Conservation (phyloP, 2,888 invertebrate genomes). For the Zelleria hepariella region DNA sequence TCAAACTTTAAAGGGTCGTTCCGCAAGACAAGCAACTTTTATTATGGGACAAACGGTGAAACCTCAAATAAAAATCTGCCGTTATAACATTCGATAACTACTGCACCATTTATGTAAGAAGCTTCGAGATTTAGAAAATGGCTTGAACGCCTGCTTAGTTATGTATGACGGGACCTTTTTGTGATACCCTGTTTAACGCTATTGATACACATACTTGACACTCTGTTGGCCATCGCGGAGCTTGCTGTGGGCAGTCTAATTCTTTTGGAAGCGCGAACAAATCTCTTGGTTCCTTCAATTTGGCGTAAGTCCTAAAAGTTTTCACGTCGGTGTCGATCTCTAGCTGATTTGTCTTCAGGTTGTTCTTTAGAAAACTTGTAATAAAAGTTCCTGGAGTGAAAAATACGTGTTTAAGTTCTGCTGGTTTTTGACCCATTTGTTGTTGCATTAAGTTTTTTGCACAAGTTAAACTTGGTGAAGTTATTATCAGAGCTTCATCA, state of each 20-base stretch:
- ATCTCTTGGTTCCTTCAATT: conserved; percentile 78
- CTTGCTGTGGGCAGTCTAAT: conserved; percentile 81
- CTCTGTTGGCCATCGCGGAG: conserved; percentile 90
- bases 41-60: too few species aligned
- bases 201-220: conserved; percentile 80
- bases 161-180: too few species aligned
- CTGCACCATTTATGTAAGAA: too few species aligned
- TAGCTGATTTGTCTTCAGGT: conserved; percentile 78
- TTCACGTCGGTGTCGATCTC: conserved; percentile 78
- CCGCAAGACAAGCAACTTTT: too few species aligned
- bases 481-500: not conserved
- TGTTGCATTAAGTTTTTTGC: not conserved
- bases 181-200: not conserved
- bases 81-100: too few species aligned
- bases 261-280: conserved; percentile 79
- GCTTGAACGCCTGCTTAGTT: too few species aligned
- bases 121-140: too few species aligned
- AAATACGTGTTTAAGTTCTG: not conserved
- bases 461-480: not conserved
- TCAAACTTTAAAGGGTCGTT: too few species aligned
- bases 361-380: conserved; percentile 74
- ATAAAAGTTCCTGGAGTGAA: conserved; percentile 69
- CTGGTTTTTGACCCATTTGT: not conserved
- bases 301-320: conserved; percentile 75
- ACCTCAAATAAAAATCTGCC: too few species aligned